A percentile compares a stretch with the other conserved stretches of the same genome.
phyloP scores from a whole-genome alignment of 2,113 vertebrate species.

The Gambusia affinis region DNA sequence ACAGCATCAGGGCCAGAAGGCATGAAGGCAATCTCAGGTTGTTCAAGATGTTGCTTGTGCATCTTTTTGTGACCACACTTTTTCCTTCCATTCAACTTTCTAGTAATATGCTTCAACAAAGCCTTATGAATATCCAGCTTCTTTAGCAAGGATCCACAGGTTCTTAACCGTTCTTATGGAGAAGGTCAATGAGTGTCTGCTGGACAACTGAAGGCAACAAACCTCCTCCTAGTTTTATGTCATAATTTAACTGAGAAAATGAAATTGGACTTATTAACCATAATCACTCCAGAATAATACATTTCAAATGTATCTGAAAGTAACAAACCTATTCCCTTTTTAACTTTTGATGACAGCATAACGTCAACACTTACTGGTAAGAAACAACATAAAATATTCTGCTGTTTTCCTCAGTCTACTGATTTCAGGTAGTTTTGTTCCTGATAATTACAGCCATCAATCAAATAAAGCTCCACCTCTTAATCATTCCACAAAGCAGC shows the following conservation, averaged over 20 bases:
- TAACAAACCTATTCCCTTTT: not conserved
- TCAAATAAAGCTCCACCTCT: not conserved
- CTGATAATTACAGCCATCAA: conserved; percentile 1
- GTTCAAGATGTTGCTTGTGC: not conserved
- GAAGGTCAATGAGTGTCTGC: not conserved
- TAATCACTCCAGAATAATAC: not conserved
- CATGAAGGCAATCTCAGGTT: not conserved
- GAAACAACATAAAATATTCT: not conserved
- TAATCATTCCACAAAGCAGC: conserved; percentile 8
- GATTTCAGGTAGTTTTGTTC: not conserved
- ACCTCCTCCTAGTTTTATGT: not conserved
- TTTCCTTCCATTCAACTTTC: not conserved
- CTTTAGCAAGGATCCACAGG: too few relatives aligned
- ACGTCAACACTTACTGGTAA: not conserved
- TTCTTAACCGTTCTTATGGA: not conserved
- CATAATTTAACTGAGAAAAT: not conserved
- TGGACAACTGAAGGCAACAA: not conserved
- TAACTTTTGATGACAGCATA: not conserved
- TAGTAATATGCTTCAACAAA: too few relatives aligned
- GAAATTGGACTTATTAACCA: not conserved
- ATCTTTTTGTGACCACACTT: not conserved
- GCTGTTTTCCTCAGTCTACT: not conserved
- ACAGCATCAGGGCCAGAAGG: not conserved
- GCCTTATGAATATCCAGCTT: too few relatives aligned
- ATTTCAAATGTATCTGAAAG: not conserved